A percentile compares a stretch with the other conserved stretches of the same genome.
Conservation (phyloP, 2,797 vertebrate genomes). For the Eidolon dupreanum region DNA sequence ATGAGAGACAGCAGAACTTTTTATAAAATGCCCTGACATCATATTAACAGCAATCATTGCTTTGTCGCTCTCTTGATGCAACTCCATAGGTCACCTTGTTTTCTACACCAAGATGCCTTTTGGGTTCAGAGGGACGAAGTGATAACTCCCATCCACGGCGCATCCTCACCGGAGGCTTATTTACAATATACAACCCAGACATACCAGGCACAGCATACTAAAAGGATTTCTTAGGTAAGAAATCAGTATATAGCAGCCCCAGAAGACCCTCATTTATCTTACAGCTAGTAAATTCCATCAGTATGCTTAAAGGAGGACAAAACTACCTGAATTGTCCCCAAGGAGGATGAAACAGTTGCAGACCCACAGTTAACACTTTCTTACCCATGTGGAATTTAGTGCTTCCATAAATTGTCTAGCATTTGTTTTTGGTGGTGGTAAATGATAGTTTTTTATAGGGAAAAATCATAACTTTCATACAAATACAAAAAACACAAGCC, state of each 20-base stretch:
- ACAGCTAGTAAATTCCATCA: constrained; percentile 56
- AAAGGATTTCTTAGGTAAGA: constrained; percentile 31
- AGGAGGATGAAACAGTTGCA: background rate
- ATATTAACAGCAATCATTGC: background rate
- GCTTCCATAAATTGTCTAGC: background rate
- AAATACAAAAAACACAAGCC: background rate
- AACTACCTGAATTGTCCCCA: background rate
- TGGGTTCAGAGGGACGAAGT: background rate
- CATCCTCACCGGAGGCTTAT: constrained; percentile 37
- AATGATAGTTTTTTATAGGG: background rate
- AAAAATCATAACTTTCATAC: background rate
- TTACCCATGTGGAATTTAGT: background rate
- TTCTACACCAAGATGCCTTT: background rate
- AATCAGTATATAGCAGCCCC: constrained; percentile 41
- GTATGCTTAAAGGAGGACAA: constrained; percentile 54
- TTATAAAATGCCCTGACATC: background rate
- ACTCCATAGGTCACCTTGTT: constrained; percentile 7
- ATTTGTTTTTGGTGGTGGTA: background rate
- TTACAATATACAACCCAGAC: constrained; percentile 45
- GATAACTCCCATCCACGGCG: background rate
- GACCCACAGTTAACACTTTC: background rate
- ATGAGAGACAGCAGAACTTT: background rate
- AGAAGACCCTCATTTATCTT: constrained; percentile 66
- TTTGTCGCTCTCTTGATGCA: background rate
- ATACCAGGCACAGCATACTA: constrained; percentile 9